Evolutionary conservation across 2,888 invertebrate species (phyloP).

Genomic region (Drosophila buzzatii): DNA sequence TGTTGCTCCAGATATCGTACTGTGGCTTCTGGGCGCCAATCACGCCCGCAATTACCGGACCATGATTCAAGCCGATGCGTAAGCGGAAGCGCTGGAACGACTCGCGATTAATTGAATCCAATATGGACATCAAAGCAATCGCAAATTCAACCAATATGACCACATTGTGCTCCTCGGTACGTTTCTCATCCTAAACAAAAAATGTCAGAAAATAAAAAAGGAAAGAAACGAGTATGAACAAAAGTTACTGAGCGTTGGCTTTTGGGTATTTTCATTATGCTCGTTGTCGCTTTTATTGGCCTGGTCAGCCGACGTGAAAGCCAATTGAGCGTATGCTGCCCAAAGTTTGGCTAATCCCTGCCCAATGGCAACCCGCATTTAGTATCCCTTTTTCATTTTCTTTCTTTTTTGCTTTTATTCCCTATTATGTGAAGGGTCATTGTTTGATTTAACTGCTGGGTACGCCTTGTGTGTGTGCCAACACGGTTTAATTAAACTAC

Average conservation of each 20-base stretch:
- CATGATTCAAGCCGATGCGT: conserved; percentile 89
- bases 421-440: conserved; percentile 39
- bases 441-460: conserved; percentile 55
- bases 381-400: conserved; percentile 42
- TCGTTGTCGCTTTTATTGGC: conserved; percentile 45
- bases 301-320: conserved; percentile 43
- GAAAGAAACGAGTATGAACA: conserved; percentile 15
- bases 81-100: conserved; percentile 98
- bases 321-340: conserved; percentile 64
- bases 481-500: conserved; percentile 70
- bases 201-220: not conserved
- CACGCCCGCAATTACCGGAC: conserved; percentile 95
- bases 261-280: conserved; percentile 50
- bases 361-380: conserved; percentile 61
- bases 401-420: conserved; percentile 25
- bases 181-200: conserved; percentile 88
- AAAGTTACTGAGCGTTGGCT: conserved; percentile 47
- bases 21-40: conserved; percentile 99
- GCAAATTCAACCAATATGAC: conserved; percentile 97
- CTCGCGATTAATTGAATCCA: conserved; percentile 98
- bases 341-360: conserved; percentile 61
- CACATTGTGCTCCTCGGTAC: conserved; percentile 94
- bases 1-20: conserved; percentile 99
- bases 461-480: conserved; percentile 23
- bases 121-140: conserved; percentile 94